Conservation (phyloP, 2,888 invertebrate genomes). For the Mythimna vitellina region DNA sequence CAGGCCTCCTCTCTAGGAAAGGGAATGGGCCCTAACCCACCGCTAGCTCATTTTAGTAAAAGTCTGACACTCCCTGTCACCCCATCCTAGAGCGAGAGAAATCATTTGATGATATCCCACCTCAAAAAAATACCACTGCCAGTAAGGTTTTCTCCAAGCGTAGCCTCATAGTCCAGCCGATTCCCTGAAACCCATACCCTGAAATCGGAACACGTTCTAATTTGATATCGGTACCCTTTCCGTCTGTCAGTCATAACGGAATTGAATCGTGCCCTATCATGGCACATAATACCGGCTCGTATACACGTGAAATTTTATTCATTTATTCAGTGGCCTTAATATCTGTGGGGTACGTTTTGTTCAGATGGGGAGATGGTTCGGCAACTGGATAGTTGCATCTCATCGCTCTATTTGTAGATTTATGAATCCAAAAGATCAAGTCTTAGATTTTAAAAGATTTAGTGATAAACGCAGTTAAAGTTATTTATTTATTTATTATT, state of each 20-base stretch:
- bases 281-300: conserved; percentile 51
- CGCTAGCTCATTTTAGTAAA: no score
- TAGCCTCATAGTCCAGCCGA: neutral
- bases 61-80: no score
- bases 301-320: conserved; percentile 58
- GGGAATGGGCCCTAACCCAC: no score
- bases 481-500: no score
- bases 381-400: conserved; percentile 22
- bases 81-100: no score
- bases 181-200: neutral
- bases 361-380: conserved; percentile 21
- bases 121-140: no score
- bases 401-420: neutral
- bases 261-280: conserved; percentile 59
- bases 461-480: no score
- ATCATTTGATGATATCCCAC: no score
- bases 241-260: conserved; percentile 55
- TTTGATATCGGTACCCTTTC: conserved; percentile 54
- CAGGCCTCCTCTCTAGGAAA: no score
- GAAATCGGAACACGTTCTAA: conserved; percentile 55
- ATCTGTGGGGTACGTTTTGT: conserved; percentile 35
- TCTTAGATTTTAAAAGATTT: neutral
- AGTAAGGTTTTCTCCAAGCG: neutral
- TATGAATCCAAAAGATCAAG: neutral
- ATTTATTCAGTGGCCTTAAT: conserved; percentile 58